A percentile compares a stretch with the other conserved stretches of the same genome.
Conservation (phyloP, 2,888 invertebrate species). For the Troilus luridus region DNA sequence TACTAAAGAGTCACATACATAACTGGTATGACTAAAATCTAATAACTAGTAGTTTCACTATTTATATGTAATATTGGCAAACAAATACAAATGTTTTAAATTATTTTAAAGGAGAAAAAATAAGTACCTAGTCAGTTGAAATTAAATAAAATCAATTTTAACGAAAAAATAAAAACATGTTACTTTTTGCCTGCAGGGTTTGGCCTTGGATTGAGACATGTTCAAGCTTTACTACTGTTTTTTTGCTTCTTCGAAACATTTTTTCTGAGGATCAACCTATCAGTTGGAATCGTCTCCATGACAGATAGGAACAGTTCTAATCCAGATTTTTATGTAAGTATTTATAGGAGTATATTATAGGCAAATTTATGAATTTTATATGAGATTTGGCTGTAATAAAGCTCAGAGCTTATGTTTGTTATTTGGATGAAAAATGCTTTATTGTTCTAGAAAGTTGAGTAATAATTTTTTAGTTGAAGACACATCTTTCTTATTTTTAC, state of each 20-base stretch:
- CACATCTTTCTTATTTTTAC: no score
- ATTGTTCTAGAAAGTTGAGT: no score
- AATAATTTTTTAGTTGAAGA: no score
- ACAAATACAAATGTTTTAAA: no score
- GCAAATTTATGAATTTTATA: neutral
- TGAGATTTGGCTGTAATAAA: neutral
- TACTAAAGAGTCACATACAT: no score
- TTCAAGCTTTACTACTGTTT: constrained; percentile 74
- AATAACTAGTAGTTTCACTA: no score
- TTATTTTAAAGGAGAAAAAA: no score
- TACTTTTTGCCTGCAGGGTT: constrained; percentile 29
- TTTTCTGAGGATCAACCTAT: constrained; percentile 72
- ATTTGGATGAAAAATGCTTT: no score
- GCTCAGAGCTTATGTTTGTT: neutral
- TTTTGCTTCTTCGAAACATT: constrained; percentile 72
- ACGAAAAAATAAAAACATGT: neutral
- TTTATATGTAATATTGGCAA: no score
- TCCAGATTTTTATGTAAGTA: constrained; percentile 67
- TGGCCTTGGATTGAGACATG: constrained; percentile 70
- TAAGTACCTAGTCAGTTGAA: no score
- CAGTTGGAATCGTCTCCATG: constrained; percentile 73
- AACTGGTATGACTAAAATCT: no score
- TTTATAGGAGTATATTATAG: no score
- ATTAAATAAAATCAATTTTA: neutral
- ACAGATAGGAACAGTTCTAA: constrained; percentile 68